Evolutionary conservation across 2,113 vertebrate species (phyloP).

Genomic region (Xerus inauris): DNA sequence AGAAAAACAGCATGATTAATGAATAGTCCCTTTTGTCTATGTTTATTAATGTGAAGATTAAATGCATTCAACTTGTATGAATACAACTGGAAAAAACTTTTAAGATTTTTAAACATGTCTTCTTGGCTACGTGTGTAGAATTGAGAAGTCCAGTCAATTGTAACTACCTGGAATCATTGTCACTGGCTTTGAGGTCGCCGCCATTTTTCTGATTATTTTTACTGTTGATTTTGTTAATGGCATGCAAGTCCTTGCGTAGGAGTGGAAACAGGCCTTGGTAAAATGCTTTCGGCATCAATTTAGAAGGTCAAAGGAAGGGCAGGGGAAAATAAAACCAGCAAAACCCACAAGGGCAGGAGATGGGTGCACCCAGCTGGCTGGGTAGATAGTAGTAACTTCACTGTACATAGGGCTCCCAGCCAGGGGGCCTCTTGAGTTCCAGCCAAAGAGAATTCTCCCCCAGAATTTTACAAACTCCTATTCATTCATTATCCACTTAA

Average conservation of each 20-base stretch:
- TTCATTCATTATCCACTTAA: background rate
- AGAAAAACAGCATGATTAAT: background rate
- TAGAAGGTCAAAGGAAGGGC: background rate
- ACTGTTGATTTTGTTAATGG: background rate
- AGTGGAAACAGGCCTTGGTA: background rate
- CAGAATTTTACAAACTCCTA: background rate
- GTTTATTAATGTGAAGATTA: background rate
- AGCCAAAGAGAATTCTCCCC: background rate
- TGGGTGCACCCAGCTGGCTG: background rate
- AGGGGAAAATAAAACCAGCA: background rate
- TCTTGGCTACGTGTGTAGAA: background rate
- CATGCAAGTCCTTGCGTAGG: background rate
- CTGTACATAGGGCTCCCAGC: rapidly evolving
- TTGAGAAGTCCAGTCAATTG: background rate
- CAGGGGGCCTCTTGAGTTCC: background rate
- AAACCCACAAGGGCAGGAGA: rapidly evolving
- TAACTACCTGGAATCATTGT: background rate
- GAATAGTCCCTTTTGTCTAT: background rate
- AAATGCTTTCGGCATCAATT: background rate
- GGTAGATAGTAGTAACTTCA: rapidly evolving
- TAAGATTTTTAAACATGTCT: background rate
- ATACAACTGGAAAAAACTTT: background rate
- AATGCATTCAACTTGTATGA: background rate
- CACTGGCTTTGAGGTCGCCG: background rate
- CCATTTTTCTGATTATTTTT: background rate